A percentile compares a stretch with the other conserved stretches of the same genome.
These are phyloP conservation scores for Brachionichthys hirsutus DNA, from an alignment of 2,113 vertebrate genomes.

Conservation along the genomic window DNA sequence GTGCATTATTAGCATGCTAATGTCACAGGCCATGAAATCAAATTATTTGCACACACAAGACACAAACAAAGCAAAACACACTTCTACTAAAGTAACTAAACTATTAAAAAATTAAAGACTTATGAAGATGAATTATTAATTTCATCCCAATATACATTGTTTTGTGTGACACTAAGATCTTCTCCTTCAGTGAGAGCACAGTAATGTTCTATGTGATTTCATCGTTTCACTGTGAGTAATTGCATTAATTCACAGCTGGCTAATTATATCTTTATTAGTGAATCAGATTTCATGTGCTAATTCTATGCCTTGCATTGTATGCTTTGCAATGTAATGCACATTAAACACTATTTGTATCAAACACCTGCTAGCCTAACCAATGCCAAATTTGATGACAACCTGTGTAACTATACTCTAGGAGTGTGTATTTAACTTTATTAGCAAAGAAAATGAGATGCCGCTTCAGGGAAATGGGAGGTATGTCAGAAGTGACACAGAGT, in stretches of 20 bases:
- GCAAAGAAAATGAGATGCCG: constrained; percentile 29
- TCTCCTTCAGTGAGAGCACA: background rate
- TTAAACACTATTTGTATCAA: background rate
- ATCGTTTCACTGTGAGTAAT: too few relatives aligned
- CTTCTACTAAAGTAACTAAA: background rate
- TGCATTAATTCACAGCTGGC: background rate
- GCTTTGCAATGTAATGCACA: too few relatives aligned
- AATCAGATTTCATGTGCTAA: too few relatives aligned
- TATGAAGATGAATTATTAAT: background rate
- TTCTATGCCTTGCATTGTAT: too few relatives aligned
- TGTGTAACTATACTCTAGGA: constrained; percentile 19
- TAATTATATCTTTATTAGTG: background rate
- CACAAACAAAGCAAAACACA: too few relatives aligned
- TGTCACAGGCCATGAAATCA: too few relatives aligned
- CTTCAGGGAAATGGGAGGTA: constrained; percentile 52
- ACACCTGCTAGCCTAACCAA: constrained; percentile 1
- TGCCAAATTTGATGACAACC: constrained; percentile 46
- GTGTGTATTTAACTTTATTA: constrained; percentile 56
- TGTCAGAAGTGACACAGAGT: constrained; percentile 54
- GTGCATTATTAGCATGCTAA: too few relatives aligned
- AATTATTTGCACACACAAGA: too few relatives aligned
- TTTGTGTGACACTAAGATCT: background rate
- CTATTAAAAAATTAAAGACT: too few relatives aligned
- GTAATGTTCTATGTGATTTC: background rate
- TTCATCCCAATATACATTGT: background rate